Evolutionary conservation across 1,140 invertebrate genomes (phyloP).

Genomic region (Ditylenchus dipsaci): DNA sequence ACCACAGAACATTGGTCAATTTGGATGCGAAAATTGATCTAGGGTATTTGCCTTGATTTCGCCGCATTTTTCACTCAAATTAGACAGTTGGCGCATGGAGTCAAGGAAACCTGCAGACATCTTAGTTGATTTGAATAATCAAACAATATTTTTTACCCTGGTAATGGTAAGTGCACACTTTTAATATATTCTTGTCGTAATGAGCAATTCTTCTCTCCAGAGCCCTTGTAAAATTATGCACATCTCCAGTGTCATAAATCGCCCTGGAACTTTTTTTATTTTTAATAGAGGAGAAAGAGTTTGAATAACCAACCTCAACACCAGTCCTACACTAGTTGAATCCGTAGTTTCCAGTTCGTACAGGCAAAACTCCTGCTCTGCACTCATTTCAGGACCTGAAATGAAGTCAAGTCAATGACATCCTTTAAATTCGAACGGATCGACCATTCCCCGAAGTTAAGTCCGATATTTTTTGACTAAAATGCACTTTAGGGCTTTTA

Average conservation of each 20-base stretch:
- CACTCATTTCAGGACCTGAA: constrained; percentile 51
- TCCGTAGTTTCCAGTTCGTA: constrained; percentile 68
- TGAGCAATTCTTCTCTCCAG: constrained; percentile 83
- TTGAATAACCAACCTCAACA: constrained; percentile 66
- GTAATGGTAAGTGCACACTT: constrained; percentile 87
- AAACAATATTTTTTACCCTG: too few species aligned
- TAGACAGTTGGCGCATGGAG: constrained; percentile 85
- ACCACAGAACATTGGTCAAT: constrained; percentile 13
- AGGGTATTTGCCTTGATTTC: constrained; percentile 45
- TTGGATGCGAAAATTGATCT: neutral
- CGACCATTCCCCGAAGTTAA: neutral
- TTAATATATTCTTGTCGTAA: constrained; percentile 94
- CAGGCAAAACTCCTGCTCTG: constrained; percentile 64
- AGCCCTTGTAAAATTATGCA: constrained; percentile 78
- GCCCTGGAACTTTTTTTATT: constrained; percentile 63
- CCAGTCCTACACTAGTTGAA: constrained; percentile 66
- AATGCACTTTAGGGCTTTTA: too few species aligned
- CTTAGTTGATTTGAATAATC: too few species aligned
- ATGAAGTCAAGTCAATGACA: neutral
- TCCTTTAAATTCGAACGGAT: neutral
- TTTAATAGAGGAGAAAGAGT: neutral
- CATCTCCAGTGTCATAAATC: constrained; percentile 79
- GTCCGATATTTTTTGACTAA: too few species aligned
- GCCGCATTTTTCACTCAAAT: constrained; percentile 84
- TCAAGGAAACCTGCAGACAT: constrained; percentile 89